phyloP scores from a whole-genome alignment of 2,113 vertebrate species.

The Pedetes capensis region DNA sequence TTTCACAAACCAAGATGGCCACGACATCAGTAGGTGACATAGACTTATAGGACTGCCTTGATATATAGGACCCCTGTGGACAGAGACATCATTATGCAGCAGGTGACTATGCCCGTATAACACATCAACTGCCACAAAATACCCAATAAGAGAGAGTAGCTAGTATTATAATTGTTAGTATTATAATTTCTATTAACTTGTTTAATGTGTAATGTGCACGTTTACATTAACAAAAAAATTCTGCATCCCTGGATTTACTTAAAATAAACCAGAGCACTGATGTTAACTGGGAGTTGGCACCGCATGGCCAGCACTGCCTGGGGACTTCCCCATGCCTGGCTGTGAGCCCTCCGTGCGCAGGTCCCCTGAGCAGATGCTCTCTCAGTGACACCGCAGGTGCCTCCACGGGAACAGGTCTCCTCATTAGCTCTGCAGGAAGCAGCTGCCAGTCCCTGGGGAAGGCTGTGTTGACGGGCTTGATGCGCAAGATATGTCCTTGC shows the following conservation, averaged over 20 bases:
- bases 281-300: neutral
- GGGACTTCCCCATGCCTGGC: neutral
- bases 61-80: neutral
- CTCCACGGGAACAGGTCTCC: neutral
- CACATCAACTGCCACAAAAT: neutral
- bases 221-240: conserved; percentile 25
- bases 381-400: too few species aligned
- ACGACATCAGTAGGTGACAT: neutral
- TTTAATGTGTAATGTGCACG: neutral
- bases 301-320: rapidly evolving
- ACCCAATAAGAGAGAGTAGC: neutral
- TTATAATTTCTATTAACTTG: neutral
- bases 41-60: neutral
- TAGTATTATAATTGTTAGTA: neutral
- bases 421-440: neutral
- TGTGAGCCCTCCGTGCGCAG: neutral
- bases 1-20: neutral
- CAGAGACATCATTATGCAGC: neutral
- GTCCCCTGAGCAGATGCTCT: neutral
- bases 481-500: neutral
- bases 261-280: neutral
- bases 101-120: neutral
- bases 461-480: neutral
- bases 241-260: neutral
- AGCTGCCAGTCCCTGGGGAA: neutral